These are phyloP conservation scores for Carposina sasakii DNA, from an alignment of 1,140 invertebrate species.

Conservation along the genomic window DNA sequence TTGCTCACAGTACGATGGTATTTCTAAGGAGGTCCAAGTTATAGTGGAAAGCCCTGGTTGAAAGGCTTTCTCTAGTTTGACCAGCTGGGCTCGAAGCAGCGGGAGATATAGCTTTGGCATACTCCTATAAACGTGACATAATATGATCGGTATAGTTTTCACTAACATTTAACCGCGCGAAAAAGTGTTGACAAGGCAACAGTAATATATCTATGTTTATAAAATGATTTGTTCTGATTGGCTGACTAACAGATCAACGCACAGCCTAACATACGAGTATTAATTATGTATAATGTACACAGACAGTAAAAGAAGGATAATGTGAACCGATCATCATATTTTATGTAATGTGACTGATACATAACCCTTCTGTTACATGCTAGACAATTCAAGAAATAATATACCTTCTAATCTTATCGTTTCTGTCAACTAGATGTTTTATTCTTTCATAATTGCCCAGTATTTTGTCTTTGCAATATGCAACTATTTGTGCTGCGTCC, in stretches of 20 bases:
- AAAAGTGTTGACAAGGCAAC: too few species aligned
- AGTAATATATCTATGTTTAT: not conserved
- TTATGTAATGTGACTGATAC: too few species aligned
- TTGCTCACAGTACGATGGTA: constrained; percentile 76
- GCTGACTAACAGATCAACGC: too few species aligned
- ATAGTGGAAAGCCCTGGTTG: constrained; percentile 84
- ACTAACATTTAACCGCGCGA: too few species aligned
- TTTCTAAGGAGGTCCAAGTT: constrained; percentile 86
- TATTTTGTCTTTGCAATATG: constrained; percentile 79
- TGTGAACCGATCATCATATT: too few species aligned
- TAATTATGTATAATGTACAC: too few species aligned
- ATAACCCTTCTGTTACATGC: too few species aligned
- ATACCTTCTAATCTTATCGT: constrained; percentile 66
- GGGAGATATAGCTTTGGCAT: constrained; percentile 79
- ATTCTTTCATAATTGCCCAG: constrained; percentile 74
- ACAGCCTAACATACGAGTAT: too few species aligned
- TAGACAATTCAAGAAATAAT: not conserved
- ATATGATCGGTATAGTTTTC: too few species aligned
- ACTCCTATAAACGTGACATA: too few species aligned
- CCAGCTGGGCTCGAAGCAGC: constrained; percentile 78
- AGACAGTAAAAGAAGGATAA: too few species aligned
- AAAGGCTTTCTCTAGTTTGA: constrained; percentile 80
- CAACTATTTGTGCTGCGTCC: constrained; percentile 77
- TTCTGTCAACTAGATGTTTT: constrained; percentile 74
- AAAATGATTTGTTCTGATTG: not conserved